Evolutionary conservation across 2,888 invertebrate genomes (phyloP), one percentile per base, ranked within the genome.

Genomic region (Cremastobaeus sp.): DNA sequence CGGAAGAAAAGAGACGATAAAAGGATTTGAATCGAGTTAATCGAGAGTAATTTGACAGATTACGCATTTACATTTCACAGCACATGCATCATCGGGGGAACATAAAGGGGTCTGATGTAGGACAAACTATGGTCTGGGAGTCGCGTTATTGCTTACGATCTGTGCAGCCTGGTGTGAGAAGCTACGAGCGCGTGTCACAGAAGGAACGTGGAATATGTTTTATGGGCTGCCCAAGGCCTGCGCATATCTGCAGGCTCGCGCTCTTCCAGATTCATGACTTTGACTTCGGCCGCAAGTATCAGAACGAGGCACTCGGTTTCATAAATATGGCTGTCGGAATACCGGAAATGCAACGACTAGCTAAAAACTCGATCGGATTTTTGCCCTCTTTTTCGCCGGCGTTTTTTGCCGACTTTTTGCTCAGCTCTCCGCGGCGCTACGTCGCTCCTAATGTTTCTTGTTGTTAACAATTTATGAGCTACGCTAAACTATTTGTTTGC

Each of bases 201-300:
- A 47, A 64, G 68, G 57, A 73, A 68, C 73, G 73, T 45, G 48
- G 39, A 68, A 73, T 68, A 73, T 73, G 73, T 68, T 73, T 62
- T 62, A 62, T 57, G 62, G 62, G 50, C 55, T 54, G 50, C 60
- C 28, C 55, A 18, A 20, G 12, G 62, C 32, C 55, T 35, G 55
- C 21, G 35, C 60, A 60, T 50, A 66, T 66, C 65, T 50, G 72
- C 48, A 43, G 52, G 17, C 30, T 2, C 35, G 14, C 12, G 1
- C 54, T 30, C 28, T 18, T 5, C n/a, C 14, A 1, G 25, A 66
- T 43, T 55, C 66, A 60, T 60, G 60, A 39, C 55, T 59, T 54
- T 48, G 54, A 66, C 47, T 48, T 55, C 48, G 43, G 28, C 55
- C 64, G 15, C 41, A 50, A 64, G 54, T 18, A 57, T 21, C 41